Evolutionary conservation across 2,797 vertebrate species (phyloP).

Genomic region (Acrocephalus scirpaceus): DNA sequence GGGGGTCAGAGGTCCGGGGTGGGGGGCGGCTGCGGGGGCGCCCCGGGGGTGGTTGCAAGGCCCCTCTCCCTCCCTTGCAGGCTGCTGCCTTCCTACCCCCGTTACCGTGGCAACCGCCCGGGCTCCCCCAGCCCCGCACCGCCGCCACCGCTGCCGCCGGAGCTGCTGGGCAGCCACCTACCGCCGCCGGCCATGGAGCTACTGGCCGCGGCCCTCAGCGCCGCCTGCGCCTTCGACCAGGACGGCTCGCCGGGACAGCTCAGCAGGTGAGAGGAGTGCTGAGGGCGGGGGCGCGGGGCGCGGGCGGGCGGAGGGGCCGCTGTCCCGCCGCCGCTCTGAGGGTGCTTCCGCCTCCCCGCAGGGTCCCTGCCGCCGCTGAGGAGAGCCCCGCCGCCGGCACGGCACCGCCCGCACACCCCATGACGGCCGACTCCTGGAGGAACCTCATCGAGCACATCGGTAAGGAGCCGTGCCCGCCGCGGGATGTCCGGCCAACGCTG

Average conservation of each 20-base stretch:
- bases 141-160: conserved; percentile 17
- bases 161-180: conserved; percentile 36
- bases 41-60: background rate
- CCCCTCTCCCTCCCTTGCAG: conserved; percentile 29
- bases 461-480: conserved; percentile 45
- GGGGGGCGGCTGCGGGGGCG: background rate
- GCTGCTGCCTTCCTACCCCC: conserved; percentile 63
- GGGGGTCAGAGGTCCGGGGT: too few relatives aligned
- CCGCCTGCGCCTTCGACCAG: conserved; percentile 77
- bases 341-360: background rate
- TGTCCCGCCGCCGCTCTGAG: background rate
- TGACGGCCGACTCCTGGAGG: conserved; percentile 81
- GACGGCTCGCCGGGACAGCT: conserved; percentile 58
- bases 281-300: background rate
- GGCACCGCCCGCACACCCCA: conserved; percentile 75
- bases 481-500: background rate
- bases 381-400: background rate
- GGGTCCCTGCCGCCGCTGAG: background rate
- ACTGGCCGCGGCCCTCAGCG: conserved; percentile 77
- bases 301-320: background rate
- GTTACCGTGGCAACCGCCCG: conserved; percentile 75
- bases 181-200: conserved; percentile 73
- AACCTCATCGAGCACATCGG: conserved; percentile 82
- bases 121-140: conserved; percentile 66
- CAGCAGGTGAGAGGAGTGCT: background rate